Base-by-base conservation (phyloP, 2,888 invertebrate species). In the Vandiemenella viatica region DNA sequence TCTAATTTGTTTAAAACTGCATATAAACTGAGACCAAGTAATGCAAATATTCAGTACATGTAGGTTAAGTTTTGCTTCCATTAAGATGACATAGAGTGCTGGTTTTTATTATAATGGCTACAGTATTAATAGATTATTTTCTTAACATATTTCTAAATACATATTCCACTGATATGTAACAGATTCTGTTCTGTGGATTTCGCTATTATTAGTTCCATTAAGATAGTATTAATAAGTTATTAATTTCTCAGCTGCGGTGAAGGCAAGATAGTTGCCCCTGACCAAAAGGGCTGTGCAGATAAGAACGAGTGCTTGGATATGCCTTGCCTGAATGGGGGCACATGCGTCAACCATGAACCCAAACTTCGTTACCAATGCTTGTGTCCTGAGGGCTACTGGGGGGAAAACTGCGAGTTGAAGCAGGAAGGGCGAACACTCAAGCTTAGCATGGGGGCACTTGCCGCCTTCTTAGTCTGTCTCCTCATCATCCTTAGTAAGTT, bases 381-480 rank as follows among this genome's bases (percentile, higher is more conserved):
- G 60, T 93, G 92, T 64, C 86, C 84, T 42, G 87, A 89, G 60
- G 90, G 91, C 57, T 92, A 83, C 71, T 89, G 88, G 83, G 92
- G 92, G 61, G 87, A 88, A 67, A 88, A 89, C 72, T 93, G 95
- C 70, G 91, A 90, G 66, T 80, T 90, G 58, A 83, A 89, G 56
- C 88, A 90, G 65, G 92, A 95, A 66, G 92, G 91, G 60, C 90
- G 90, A 71, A 90, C 90, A 56, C 77, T 96, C 62, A 91, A 92
- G 65, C 80, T 97, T 65, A 91, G 93, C 73, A 90, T 90, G 82
- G 92, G 93, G 58, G 96, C 96, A 55, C 76, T 98, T 60, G 91
- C 95, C 55, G 93, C 95, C 64, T 96, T 98, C 67, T 79, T 97
- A 67, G 89, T 96, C 71, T 96, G 95, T 73, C 81, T 96, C 63